phyloP scores from a whole-genome alignment of 2,113 vertebrate genomes.

The Oryzias celebensis region DNA sequence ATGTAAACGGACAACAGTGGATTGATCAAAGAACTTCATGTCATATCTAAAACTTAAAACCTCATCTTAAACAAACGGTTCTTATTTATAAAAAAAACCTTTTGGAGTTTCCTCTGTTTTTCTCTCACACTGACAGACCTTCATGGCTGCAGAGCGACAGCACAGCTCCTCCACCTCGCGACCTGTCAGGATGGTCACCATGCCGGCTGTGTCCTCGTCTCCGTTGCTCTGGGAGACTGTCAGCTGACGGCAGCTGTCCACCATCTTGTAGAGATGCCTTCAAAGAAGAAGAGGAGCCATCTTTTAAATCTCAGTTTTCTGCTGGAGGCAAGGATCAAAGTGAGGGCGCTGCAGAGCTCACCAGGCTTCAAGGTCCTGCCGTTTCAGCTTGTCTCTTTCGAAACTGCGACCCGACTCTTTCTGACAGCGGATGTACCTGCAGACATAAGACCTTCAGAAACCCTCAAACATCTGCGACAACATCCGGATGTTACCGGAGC shows the following conservation, averaged over 20 bases:
- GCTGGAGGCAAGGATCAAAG: neutral
- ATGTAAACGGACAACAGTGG: too few species aligned
- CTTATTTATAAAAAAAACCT: too few species aligned
- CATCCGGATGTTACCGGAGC: too few species aligned
- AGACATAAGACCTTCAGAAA: neutral
- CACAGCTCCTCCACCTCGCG: constrained; percentile 81
- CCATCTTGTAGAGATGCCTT: constrained; percentile 95
- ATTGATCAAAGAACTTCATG: too few species aligned
- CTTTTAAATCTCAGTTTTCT: accelerated
- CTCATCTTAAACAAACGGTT: too few species aligned
- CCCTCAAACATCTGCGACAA: neutral
- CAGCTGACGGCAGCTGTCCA: constrained; percentile 95
- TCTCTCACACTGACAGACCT: constrained; percentile 75
- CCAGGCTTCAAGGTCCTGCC: constrained; percentile 93
- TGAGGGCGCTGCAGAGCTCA: constrained; percentile 47
- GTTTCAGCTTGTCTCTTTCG: constrained; percentile 93
- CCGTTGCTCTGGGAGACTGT: constrained; percentile 88
- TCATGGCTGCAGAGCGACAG: constrained; percentile 83
- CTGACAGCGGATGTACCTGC: constrained; percentile 95
- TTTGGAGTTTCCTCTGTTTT: too few species aligned
- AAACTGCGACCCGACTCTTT: constrained; percentile 89
- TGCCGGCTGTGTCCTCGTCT: constrained; percentile 91
- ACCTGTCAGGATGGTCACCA: constrained; percentile 94
- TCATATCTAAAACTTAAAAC: too few species aligned
- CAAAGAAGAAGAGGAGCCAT: neutral